Evolutionary conservation across 2,888 invertebrate species (phyloP), one percentile per base, ranked within the genome.

Genomic region (Platynereis dumerilii): DNA sequence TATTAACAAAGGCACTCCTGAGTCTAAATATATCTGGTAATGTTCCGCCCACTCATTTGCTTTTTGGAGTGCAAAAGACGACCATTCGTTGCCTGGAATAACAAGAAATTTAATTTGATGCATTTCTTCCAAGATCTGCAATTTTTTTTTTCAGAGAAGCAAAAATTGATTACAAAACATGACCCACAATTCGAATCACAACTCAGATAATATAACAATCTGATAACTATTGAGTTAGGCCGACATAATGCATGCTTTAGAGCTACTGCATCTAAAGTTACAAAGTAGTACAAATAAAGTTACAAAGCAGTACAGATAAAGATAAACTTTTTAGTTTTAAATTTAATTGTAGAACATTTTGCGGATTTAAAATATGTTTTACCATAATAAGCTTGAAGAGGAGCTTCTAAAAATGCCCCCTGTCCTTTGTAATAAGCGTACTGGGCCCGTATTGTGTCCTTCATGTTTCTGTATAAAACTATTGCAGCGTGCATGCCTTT

Each of bases 371-470:
- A n/a, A n/a, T 34, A 7, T 34, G 34, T 20, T 54, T 26, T 5
- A 61, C 61, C 61, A 24, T 61, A 61, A 24, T 61, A 61, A n/a
- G 61, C 53, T 2, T 48, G 52, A 34, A 61, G 39, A 26, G 62
- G 62, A 3, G 62, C 62, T 17, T 62, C 62, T 1, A 56, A 29
- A 27, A 62, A 62, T n/a, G 62, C 57, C 2, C 56, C 56, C 7
- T 29, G 34, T 12, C 64, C 64, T n/a, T 64, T 42, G 34, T 54
- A 28, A 3, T 22, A 17, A 39, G 58, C 64, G 27, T 45, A 64
- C 27, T 64, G 64, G 5, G 64, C 29, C 26, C 64, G 64, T 5
- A 64, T 28, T n/a, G 58, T 48, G 53, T 64, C 64, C 42, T 58
- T 64, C 64, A 64, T 64, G 58, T 58, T 58, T 2, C 64, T 28